Percentiles rank a stretch among this genome's conserved stretches.
These are phyloP conservation scores for Phlogophora meticulosa DNA, from an alignment of 2,888 invertebrate species.

Conservation along the genomic window DNA sequence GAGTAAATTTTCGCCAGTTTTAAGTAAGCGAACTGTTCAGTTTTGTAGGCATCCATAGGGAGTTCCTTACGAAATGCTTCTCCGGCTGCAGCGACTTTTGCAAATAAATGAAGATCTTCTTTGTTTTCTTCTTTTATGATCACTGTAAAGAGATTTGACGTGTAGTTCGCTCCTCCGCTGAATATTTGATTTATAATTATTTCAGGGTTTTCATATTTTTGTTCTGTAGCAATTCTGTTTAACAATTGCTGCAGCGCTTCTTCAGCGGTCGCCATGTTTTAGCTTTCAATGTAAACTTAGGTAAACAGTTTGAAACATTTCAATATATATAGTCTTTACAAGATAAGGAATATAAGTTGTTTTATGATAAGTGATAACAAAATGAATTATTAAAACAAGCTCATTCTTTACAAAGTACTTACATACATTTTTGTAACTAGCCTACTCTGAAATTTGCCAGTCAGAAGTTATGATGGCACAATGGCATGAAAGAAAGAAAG, in stretches of 20 bases:
- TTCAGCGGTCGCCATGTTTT: constrained; percentile 28
- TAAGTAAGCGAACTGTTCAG: constrained; percentile 59
- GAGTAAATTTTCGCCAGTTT: constrained; percentile 50
- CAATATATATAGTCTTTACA: neutral
- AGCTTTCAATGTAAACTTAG: neutral
- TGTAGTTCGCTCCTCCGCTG: constrained; percentile 77
- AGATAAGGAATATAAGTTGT: too few relatives aligned
- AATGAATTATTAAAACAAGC: too few relatives aligned
- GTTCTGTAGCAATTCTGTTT: constrained; percentile 66
- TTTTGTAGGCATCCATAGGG: constrained; percentile 40
- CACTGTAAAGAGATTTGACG: constrained; percentile 70
- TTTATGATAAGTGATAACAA: too few relatives aligned
- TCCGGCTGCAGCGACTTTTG: constrained; percentile 69
- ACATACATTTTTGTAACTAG: too few relatives aligned
- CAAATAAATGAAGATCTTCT: constrained; percentile 72
- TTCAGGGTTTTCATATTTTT: constrained; percentile 64
- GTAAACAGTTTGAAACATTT: neutral
- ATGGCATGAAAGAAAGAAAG: too few relatives aligned
- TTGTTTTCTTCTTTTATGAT: constrained; percentile 64
- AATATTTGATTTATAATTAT: constrained; percentile 67
- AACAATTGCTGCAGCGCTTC: constrained; percentile 25
- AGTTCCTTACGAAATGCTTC: constrained; percentile 11
- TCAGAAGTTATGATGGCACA: too few relatives aligned
- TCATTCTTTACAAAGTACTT: too few relatives aligned
- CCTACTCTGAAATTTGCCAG: too few relatives aligned